These are phyloP conservation scores for Drosophila repletoides DNA, from an alignment of 1,140 invertebrate genomes.

Conservation along the genomic window DNA sequence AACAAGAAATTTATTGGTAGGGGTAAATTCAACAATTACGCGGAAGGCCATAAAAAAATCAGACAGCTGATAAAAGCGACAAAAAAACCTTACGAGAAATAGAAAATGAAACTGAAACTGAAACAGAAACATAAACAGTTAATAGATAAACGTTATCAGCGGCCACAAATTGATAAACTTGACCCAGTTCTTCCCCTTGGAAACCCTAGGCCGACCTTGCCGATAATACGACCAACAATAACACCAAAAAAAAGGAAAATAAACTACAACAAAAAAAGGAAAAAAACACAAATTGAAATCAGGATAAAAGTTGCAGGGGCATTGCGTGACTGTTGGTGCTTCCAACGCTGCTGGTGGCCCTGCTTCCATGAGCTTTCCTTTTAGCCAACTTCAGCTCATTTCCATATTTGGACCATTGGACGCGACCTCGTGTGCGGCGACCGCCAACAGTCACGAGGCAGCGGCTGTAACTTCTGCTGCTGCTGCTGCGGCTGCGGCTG, in stretches of 20 bases:
- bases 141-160: conserved; percentile 55
- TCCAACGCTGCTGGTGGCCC: conserved; percentile 2
- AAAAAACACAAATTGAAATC: conserved; percentile 23
- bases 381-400: conserved; percentile 59
- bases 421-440: conserved; percentile 63
- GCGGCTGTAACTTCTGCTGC: too few relatives aligned
- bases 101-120: conserved; percentile 13
- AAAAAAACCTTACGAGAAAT: conserved; percentile 22
- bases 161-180: conserved; percentile 57
- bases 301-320: conserved; percentile 22
- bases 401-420: conserved; percentile 66
- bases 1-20: conserved; percentile 9
- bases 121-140: conserved; percentile 14
- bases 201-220: conserved; percentile 21
- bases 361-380: conserved; percentile 57
- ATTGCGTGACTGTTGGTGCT: conserved; percentile 42
- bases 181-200: conserved; percentile 52
- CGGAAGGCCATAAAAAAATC: conserved; percentile 52
- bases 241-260: neutral
- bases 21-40: conserved; percentile 29
- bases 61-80: conserved; percentile 37
- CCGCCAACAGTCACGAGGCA: conserved; percentile 60
- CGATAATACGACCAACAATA: neutral
- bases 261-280: neutral
- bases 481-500: neutral